Base-by-base conservation (phyloP, 2,113 vertebrate species). In the Rhombomys opimus region DNA sequence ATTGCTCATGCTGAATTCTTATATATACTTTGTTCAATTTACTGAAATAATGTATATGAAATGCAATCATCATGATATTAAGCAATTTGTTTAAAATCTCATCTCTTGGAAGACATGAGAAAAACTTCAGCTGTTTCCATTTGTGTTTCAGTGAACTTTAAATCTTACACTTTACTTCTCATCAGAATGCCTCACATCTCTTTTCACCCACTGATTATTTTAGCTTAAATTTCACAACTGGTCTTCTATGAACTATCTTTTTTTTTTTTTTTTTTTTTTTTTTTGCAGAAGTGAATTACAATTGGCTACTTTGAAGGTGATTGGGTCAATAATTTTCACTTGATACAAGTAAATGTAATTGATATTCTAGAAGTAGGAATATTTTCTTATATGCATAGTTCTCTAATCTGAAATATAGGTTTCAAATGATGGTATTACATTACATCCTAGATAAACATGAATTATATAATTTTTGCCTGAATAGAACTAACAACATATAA, bases 141-240 rank as follows among this genome's bases (percentile, higher is more conserved):
- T 86, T 97, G 67, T 18, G 27, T 18, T 52, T 59, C 65, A 63
- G 50, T 90, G 57, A 95, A 65, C 6, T 73, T 87, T 95, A 94
- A 96, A 46, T 84, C 77, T 41, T 77, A 1, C 0, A 6, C 14
- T 38, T 65, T 25, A 7, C 57, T 93, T 93, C 23, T 84, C 80
- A 84, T 90, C 35, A 90, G 89, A 88, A 81, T 46, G 3, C 20
- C 84, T 81, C 67, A 87, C 27, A 46, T 63, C 32, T 3, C 6
- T 88, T 23, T 73, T 92, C 0, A 72, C 25, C 14, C 72, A 38
- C 6, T 94, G 18, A 87, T 67, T 94, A 76, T 63, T 91, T 86
- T 10, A 82, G 52, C 22, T 87, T 86, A 82, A 87, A 59, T 67
- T 92, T 57, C 13, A 80, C 59, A 89, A 54, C 15, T 32, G 67